Percentiles rank a stretch among this genome's conserved stretches.
phyloP scores from a whole-genome alignment of 2,113 vertebrate species.

The Strix uralensis region DNA sequence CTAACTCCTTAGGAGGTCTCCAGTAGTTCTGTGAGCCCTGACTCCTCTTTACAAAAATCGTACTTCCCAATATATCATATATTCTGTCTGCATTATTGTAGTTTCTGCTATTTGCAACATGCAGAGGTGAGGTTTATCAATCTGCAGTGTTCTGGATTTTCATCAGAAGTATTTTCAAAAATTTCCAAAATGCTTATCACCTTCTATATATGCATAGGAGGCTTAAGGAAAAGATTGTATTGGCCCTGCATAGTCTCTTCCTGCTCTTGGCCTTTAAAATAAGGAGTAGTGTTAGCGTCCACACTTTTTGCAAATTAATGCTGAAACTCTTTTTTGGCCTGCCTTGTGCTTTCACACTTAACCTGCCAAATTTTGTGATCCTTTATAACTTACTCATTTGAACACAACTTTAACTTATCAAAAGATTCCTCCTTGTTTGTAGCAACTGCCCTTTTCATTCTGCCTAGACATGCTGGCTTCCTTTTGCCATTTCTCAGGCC shows the following conservation, averaged over 20 bases:
- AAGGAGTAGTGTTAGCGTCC: not conserved
- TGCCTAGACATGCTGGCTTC: not conserved
- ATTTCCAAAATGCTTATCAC: not conserved
- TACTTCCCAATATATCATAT: not conserved
- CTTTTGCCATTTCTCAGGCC: not conserved
- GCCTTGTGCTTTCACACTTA: not conserved
- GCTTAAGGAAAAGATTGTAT: not conserved
- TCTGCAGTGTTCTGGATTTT: not conserved
- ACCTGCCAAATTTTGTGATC: not conserved
- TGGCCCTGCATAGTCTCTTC: not conserved
- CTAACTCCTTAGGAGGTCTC: not conserved
- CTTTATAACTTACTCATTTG: not conserved
- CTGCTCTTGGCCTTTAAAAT: not conserved
- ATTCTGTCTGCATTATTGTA: not conserved
- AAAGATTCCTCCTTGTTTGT: not conserved
- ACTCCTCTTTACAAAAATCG: not conserved
- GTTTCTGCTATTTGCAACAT: not conserved
- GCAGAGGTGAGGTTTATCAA: not conserved
- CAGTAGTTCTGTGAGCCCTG: not conserved
- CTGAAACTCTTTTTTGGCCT: not conserved
- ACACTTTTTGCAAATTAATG: not conserved
- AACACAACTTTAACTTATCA: not conserved
- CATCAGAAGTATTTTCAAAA: not conserved
- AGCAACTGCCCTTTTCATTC: not conserved
- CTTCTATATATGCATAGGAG: not conserved